Evolutionary conservation across 2,888 invertebrate genomes (phyloP).

Genomic region (Drosophila paramelanica): DNA sequence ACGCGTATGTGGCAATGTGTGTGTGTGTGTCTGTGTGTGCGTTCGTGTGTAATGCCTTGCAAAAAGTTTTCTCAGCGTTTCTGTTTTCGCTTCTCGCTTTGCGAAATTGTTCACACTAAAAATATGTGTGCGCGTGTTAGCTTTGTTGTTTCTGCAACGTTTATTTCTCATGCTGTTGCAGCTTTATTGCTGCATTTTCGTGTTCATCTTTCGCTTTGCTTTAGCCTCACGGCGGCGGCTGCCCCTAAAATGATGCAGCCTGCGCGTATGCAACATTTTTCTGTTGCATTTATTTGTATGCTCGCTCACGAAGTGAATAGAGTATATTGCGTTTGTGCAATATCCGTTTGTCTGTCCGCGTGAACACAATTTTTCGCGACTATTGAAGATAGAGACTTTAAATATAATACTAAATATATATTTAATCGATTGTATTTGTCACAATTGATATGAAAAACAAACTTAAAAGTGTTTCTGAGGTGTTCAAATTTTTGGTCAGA

Average conservation of each 20-base stretch:
- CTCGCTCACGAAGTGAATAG: too few species aligned
- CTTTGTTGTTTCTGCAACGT: constrained; percentile 34
- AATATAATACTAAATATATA: too few species aligned
- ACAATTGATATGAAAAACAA: too few species aligned
- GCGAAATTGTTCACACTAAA: constrained; percentile 73
- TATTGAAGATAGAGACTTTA: too few species aligned
- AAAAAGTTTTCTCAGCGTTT: constrained; percentile 58
- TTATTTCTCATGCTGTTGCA: constrained; percentile 55
- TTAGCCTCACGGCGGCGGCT: constrained; percentile 24
- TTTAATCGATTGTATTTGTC: too few species aligned
- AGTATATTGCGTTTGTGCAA: not conserved
- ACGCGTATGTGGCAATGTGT: not conserved
- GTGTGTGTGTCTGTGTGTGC: constrained; percentile 32
- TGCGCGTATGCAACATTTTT: constrained; percentile 67
- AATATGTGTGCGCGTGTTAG: constrained; percentile 42
- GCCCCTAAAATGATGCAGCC: constrained; percentile 44
- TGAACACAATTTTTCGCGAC: too few species aligned
- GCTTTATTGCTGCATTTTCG: constrained; percentile 46
- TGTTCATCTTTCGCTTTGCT: constrained; percentile 36
- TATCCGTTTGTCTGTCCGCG: too few species aligned
- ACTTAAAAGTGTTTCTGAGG: too few species aligned
- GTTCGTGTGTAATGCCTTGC: constrained; percentile 50
- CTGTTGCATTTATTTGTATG: not conserved
- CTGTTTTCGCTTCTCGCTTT: constrained; percentile 41
- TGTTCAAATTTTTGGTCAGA: too few species aligned